These are phyloP conservation scores for Lasiurus borealis DNA, from an alignment of 2,113 vertebrate genomes.

Conservation along the genomic window DNA sequence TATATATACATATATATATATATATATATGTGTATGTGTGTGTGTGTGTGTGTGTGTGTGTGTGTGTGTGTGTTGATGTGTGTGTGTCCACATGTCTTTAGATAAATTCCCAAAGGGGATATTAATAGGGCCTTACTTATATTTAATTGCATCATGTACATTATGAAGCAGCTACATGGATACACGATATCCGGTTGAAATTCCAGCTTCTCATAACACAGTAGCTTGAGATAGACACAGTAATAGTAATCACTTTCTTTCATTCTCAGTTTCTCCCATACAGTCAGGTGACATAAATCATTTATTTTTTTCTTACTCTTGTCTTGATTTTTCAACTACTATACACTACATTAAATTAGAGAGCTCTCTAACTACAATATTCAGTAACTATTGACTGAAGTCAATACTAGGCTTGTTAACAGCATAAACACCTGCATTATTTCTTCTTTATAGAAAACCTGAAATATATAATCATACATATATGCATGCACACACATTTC, in stretches of 20 bases:
- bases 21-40: no score
- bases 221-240: not conserved
- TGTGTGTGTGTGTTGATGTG: not conserved
- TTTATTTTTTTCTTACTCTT: not conserved
- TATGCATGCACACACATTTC: not conserved
- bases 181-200: not conserved
- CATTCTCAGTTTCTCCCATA: not conserved
- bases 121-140: not conserved
- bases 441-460: not conserved
- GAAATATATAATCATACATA: rapidly evolving
- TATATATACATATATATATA: no score
- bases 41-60: not conserved
- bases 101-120: not conserved
- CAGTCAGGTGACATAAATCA: not conserved
- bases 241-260: not conserved
- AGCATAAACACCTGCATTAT: not conserved
- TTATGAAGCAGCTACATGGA: not conserved
- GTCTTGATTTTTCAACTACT: not conserved
- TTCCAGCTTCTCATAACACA: not conserved
- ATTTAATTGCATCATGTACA: not conserved
- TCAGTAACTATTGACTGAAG: not conserved
- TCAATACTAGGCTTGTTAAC: not conserved
- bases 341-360: not conserved
- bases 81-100: not conserved
- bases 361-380: not conserved